These are phyloP conservation scores for Tamandua tetradactyla DNA, from an alignment of 2,797 vertebrate species.

Conservation along the genomic window DNA sequence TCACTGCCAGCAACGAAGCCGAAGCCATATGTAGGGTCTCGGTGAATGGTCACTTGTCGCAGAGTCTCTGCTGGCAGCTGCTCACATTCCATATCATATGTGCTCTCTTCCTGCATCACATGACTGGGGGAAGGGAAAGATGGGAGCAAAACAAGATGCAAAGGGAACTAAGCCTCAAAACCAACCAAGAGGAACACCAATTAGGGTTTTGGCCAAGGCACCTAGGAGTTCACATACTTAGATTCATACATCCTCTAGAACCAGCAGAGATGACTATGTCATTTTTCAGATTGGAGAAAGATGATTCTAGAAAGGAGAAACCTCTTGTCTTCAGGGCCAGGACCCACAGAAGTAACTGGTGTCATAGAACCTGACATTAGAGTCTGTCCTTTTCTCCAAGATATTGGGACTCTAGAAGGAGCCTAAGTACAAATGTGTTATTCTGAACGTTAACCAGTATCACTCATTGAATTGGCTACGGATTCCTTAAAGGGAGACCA, in stretches of 20 bases:
- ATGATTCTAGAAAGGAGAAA: constrained; percentile 47
- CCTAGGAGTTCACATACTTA: background rate
- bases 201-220: constrained; percentile 11
- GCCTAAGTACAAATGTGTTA: background rate
- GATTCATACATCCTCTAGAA: constrained; percentile 2
- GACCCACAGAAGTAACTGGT: constrained; percentile 13
- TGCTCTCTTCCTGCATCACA: constrained; percentile 94
- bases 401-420: constrained; percentile 22
- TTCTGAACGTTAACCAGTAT: constrained; percentile 31
- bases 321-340: background rate
- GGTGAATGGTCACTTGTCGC: constrained; percentile 95
- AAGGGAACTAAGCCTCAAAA: constrained; percentile 68
- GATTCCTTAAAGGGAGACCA: constrained; percentile 19
- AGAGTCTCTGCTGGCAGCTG: constrained; percentile 94
- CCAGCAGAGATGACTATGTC: background rate
- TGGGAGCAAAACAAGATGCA: constrained; percentile 68
- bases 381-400: constrained; percentile 10
- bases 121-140: constrained; percentile 86
- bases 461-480: background rate
- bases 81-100: constrained; percentile 98
- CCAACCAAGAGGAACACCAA: background rate
- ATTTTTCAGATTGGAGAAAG: background rate
- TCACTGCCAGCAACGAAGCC: constrained; percentile 97
- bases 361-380: background rate
- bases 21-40: constrained; percentile 94